These are phyloP conservation scores for Enteromius treurensis DNA, from an alignment of 2,797 vertebrate genomes.

Conservation along the genomic window DNA sequence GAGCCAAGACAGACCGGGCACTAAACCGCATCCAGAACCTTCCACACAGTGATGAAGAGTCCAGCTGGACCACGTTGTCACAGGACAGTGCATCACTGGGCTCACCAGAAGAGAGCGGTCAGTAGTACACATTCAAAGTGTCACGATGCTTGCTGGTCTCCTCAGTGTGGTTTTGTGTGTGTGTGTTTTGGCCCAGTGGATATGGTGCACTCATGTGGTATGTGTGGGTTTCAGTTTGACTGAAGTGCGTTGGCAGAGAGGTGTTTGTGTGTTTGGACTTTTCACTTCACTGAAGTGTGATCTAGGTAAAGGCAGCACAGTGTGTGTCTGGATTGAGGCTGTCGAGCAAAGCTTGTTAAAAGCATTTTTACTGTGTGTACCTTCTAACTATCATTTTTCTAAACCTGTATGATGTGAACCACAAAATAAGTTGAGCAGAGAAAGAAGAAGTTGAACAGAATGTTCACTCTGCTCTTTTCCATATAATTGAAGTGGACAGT, in stretches of 20 bases:
- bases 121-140: neutral
- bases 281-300: slow-evolving; percentile 28
- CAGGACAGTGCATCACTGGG: slow-evolving; percentile 89
- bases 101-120: slow-evolving; percentile 93
- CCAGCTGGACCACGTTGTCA: slow-evolving; percentile 96
- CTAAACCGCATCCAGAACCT: slow-evolving; percentile 96
- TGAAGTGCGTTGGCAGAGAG: slow-evolving; percentile 19
- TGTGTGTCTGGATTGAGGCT: slow-evolving; percentile 4
- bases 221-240: slow-evolving; percentile 40
- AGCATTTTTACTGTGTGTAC: neutral
- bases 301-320: slow-evolving; percentile 11
- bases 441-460: neutral
- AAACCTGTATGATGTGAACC: neutral
- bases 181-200: slow-evolving; percentile 16
- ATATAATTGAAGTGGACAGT: neutral
- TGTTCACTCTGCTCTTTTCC: neutral
- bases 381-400: neutral
- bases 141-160: neutral
- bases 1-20: slow-evolving; percentile 94
- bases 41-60: slow-evolving; percentile 94
- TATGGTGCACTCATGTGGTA: slow-evolving; percentile 14
- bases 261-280: slow-evolving; percentile 33
- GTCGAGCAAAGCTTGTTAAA: neutral
- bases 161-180: slow-evolving; percentile 31
- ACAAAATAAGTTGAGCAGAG: neutral